Evolutionary conservation across 2,113 vertebrate genomes (phyloP).

Genomic region (Bufo gargarizans): DNA sequence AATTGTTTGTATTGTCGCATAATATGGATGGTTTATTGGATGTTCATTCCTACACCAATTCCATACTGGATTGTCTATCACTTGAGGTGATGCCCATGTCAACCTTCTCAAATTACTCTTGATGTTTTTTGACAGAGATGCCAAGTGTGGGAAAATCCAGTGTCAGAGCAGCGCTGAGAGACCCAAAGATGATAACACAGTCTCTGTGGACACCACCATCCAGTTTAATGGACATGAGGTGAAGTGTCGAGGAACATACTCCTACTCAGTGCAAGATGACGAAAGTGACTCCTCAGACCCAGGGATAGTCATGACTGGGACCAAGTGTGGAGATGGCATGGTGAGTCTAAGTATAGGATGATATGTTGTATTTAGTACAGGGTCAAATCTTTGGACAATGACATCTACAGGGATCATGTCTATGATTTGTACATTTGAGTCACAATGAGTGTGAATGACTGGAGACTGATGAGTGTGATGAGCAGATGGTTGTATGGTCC

Average conservation of each 20-base stretch:
- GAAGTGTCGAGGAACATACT: slow-evolving; percentile 84
- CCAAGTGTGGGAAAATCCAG: slow-evolving; percentile 92
- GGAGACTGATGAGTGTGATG: too few relatives aligned
- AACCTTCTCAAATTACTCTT: not conserved
- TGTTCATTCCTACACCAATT: too few relatives aligned
- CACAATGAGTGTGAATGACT: too few relatives aligned
- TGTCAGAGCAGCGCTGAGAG: slow-evolving; percentile 88
- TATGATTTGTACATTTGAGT: not conserved
- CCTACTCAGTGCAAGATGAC: slow-evolving; percentile 80
- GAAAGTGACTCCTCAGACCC: slow-evolving; percentile 84
- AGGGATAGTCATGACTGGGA: slow-evolving; percentile 88
- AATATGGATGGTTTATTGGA: too few relatives aligned
- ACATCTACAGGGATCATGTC: not conserved
- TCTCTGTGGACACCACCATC: slow-evolving; percentile 86
- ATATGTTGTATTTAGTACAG: not conserved
- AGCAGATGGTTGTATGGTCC: too few relatives aligned
- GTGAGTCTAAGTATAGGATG: slow-evolving; percentile 66
- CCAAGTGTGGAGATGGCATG: slow-evolving; percentile 89
- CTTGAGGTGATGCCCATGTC: not conserved
- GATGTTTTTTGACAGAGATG: slow-evolving; percentile 75
- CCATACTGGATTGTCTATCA: too few relatives aligned
- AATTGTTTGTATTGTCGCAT: too few relatives aligned
- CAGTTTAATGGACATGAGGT: slow-evolving; percentile 77
- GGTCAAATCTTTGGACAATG: not conserved
- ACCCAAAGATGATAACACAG: slow-evolving; percentile 79